Evolutionary conservation across 2,113 vertebrate genomes (phyloP).

Genomic region (Alethe castanea): DNA sequence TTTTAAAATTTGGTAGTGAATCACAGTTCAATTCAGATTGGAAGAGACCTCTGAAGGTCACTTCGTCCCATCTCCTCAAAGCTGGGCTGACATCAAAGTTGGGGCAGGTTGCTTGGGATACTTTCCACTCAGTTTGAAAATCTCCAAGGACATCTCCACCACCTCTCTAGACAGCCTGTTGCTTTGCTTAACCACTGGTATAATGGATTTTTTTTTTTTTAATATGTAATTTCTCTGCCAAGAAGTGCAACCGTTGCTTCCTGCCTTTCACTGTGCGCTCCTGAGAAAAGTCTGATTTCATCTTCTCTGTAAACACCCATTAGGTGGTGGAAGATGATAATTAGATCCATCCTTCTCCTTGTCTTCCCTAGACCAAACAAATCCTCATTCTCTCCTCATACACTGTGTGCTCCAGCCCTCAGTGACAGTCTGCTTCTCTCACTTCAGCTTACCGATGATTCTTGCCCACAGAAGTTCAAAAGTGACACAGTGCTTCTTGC

Average conservation of each 20-base stretch:
- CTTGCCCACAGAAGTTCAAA: background rate
- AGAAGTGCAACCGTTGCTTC: background rate
- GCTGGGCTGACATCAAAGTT: background rate
- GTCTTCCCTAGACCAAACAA: constrained; percentile 6
- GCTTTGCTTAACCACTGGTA: background rate
- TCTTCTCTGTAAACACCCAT: background rate
- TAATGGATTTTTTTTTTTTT: background rate
- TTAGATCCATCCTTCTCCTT: background rate
- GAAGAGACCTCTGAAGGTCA: background rate
- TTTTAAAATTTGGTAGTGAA: background rate
- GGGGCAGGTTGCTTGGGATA: background rate
- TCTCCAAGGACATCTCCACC: background rate
- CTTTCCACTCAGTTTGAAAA: background rate
- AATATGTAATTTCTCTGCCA: background rate
- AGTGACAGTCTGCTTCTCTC: background rate
- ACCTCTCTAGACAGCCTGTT: background rate
- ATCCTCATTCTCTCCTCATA: background rate
- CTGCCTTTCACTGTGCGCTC: background rate
- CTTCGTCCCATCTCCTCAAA: background rate
- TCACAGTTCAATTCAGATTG: background rate
- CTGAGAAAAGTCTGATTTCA: background rate
- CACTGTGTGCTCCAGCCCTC: background rate
- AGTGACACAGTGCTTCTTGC: background rate
- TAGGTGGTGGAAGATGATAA: background rate
- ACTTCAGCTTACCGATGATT: background rate